Percentiles rank a stretch among this genome's conserved stretches.
phyloP scores from a whole-genome alignment of 1,140 invertebrate species.

The Macrobrachium nipponense region DNA sequence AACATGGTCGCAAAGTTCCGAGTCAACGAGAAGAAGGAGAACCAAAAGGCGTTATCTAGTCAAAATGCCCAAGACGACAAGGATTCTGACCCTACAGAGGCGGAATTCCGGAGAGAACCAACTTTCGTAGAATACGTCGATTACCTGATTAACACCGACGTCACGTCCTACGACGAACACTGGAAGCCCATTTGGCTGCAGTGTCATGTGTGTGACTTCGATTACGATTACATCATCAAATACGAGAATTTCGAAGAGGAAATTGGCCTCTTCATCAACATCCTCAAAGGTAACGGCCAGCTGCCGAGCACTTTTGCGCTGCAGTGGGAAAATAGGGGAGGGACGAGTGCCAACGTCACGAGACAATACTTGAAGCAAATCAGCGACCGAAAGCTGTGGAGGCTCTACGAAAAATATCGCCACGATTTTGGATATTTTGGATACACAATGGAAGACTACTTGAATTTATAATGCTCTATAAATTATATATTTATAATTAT shows the following conservation, averaged over 20 bases:
- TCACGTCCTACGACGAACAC: constrained; percentile 49
- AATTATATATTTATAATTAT: too few relatives aligned
- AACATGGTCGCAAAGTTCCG: constrained; percentile 34
- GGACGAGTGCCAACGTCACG: constrained; percentile 6
- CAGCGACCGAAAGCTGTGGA: constrained; percentile 26
- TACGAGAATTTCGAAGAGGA: constrained; percentile 50
- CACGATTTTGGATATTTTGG: constrained; percentile 41
- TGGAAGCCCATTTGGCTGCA: constrained; percentile 48
- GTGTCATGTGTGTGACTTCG: constrained; percentile 50
- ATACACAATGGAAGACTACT: constrained; percentile 32
- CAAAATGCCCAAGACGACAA: not conserved
- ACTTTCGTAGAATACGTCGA: constrained; percentile 50
- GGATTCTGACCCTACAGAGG: not conserved
- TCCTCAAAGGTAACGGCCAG: constrained; percentile 22
- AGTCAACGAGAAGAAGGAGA: not conserved
- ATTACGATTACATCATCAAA: constrained; percentile 55
- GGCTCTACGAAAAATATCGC: constrained; percentile 29
- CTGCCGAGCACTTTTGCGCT: constrained; percentile 15
- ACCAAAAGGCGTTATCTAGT: too few relatives aligned
- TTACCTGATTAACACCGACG: constrained; percentile 43
- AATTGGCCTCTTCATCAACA: constrained; percentile 23
- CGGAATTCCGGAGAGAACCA: constrained; percentile 26
- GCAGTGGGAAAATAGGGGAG: constrained; percentile 41
- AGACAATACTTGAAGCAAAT: constrained; percentile 24
- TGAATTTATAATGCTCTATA: too few relatives aligned